A percentile compares a stretch with the other conserved stretches of the same genome.
phyloP scores from a whole-genome alignment of 2,888 invertebrate genomes.

The Euzetes globulus region DNA sequence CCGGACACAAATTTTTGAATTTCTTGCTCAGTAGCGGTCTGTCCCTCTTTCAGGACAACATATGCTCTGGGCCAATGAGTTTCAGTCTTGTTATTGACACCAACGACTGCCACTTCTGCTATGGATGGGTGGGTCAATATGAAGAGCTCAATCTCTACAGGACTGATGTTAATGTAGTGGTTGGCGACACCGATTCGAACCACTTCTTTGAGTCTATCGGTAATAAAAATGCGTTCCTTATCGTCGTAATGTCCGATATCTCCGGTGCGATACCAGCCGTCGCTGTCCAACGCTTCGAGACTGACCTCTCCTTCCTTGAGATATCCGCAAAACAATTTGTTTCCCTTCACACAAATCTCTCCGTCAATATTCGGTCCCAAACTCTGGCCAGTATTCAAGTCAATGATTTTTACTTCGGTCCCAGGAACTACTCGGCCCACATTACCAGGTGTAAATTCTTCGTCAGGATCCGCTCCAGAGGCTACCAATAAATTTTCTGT shows the following conservation, averaged over 20 bases:
- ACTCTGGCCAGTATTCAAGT: neutral
- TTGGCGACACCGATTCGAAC: neutral
- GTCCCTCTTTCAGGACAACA: constrained; percentile 3
- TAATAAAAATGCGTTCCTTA: constrained; percentile 5
- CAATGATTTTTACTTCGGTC: constrained; percentile 9
- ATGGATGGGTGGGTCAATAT: neutral
- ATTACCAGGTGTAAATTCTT: neutral
- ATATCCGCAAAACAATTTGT: constrained; percentile 6
- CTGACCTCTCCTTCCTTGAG: neutral
- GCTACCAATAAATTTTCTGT: neutral
- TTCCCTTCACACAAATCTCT: constrained; percentile 11
- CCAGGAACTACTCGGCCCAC: neutral
- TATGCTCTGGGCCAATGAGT: constrained; percentile 16
- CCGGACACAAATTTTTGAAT: neutral
- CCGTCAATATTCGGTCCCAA: constrained; percentile 10
- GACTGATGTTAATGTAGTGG: constrained; percentile 1
- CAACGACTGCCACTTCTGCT: constrained; percentile 20
- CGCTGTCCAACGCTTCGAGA: neutral
- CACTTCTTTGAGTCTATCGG: constrained; percentile 17
- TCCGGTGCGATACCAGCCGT: constrained; percentile 14
- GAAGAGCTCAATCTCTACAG: constrained; percentile 15
- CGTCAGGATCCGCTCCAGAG: neutral
- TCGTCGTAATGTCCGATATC: constrained; percentile 25
- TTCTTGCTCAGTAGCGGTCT: neutral
- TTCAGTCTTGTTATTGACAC: neutral